phyloP scores from a whole-genome alignment of 2,113 vertebrate species.

The Tringa solitaria region DNA sequence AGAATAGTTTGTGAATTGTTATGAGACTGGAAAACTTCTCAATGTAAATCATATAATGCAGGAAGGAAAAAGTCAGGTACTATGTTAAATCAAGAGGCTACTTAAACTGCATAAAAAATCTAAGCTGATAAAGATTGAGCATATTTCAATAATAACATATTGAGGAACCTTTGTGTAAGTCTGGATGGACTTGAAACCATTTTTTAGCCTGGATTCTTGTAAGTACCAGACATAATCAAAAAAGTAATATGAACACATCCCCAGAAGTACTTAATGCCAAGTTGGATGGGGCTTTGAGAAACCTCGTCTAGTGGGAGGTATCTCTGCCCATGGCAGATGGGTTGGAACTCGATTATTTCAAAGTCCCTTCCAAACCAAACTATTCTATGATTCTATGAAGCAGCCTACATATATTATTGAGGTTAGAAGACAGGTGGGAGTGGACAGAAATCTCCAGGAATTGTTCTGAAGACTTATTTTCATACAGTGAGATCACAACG shows the following conservation, averaged over 20 bases:
- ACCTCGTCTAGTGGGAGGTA: background rate
- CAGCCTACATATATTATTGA: accelerated
- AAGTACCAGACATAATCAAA: background rate
- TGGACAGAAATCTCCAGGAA: background rate
- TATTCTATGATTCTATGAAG: background rate
- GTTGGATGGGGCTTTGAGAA: background rate
- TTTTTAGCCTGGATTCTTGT: background rate
- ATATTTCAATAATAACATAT: background rate
- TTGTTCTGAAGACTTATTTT: background rate
- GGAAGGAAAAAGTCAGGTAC: background rate
- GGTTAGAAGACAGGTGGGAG: background rate
- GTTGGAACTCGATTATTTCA: background rate
- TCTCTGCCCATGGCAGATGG: background rate
- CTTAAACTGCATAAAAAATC: background rate
- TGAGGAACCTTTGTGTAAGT: background rate
- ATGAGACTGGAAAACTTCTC: background rate
- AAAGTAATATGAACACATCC: background rate
- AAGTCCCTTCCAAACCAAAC: background rate
- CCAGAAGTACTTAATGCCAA: background rate
- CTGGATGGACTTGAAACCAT: background rate
- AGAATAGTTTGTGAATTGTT: background rate
- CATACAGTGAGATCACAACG: background rate
- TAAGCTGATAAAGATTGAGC: background rate
- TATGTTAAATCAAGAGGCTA: background rate
- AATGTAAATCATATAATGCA: background rate